These are phyloP conservation scores for Patella ulyssiponensis DNA, from an alignment of 2,888 invertebrate species.

Conservation along the genomic window DNA sequence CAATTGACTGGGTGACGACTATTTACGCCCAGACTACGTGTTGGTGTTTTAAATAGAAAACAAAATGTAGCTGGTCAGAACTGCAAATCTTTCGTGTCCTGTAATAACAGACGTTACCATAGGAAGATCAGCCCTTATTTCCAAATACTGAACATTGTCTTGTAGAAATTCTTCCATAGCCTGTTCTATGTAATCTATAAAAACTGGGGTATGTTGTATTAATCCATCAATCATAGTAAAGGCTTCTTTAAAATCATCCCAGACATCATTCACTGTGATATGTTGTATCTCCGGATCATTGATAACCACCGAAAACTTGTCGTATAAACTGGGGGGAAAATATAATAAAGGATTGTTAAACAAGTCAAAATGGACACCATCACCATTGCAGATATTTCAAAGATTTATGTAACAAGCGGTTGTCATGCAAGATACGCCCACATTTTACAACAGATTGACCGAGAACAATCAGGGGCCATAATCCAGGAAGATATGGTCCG, in stretches of 20 bases:
- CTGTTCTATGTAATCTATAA: constrained; percentile 58
- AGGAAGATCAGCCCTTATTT: constrained; percentile 45
- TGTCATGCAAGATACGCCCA: no score
- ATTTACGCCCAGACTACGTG: no score
- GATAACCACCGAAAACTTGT: constrained; percentile 52
- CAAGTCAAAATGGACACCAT: background rate
- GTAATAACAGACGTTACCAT: no score
- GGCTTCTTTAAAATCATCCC: constrained; percentile 54
- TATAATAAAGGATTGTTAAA: background rate
- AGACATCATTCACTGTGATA: constrained; percentile 51
- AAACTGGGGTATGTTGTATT: constrained; percentile 58
- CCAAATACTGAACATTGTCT: constrained; percentile 68
- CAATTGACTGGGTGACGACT: no score
- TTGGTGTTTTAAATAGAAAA: no score
- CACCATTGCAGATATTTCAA: background rate
- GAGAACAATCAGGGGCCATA: no score
- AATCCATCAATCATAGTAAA: constrained; percentile 53
- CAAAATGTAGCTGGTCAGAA: no score
- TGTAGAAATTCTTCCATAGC: constrained; percentile 54
- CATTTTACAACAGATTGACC: no score
- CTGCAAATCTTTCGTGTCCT: no score
- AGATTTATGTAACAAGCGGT: background rate
- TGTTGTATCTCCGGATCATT: constrained; percentile 45
- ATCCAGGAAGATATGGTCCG: no score
- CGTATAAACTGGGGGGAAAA: constrained; percentile 49